Evolutionary conservation across 2,113 vertebrate species (phyloP).

Genomic region (Ceratotherium simum): DNA sequence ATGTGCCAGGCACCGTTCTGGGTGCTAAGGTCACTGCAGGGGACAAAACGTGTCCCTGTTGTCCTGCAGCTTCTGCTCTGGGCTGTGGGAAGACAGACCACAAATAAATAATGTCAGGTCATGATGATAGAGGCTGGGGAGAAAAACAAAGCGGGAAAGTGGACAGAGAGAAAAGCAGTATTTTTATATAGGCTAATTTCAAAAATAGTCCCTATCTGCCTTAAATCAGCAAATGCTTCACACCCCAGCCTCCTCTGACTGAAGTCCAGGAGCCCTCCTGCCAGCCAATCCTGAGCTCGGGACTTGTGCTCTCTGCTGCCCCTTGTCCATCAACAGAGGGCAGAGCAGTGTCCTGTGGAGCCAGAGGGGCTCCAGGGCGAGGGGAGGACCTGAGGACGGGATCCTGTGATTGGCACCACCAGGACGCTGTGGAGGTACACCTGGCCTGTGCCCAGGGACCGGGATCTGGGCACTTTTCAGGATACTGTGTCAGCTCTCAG

Average conservation of each 20-base stretch:
- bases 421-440: not conserved
- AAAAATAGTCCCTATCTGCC: constrained; percentile 9
- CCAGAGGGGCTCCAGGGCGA: not conserved
- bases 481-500: not conserved
- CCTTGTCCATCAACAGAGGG: not conserved
- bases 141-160: not conserved
- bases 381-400: not conserved
- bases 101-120: constrained; percentile 44
- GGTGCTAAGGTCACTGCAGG: not conserved
- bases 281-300: not conserved
- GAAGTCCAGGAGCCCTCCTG: not conserved
- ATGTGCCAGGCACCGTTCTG: constrained; percentile 1
- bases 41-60: not conserved
- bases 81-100: not conserved
- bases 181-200: not conserved
- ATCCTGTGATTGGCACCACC: not conserved
- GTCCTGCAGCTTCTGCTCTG: not conserved
- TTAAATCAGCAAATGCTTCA: not conserved
- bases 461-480: not conserved
- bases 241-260: not conserved
- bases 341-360: not conserved
- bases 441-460: not conserved
- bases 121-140: not conserved
- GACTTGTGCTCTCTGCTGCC: not conserved
- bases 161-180: constrained; percentile 21